Base-by-base conservation (phyloP, 1,140 invertebrate genomes). In the Ostrea denselamellosa region DNA sequence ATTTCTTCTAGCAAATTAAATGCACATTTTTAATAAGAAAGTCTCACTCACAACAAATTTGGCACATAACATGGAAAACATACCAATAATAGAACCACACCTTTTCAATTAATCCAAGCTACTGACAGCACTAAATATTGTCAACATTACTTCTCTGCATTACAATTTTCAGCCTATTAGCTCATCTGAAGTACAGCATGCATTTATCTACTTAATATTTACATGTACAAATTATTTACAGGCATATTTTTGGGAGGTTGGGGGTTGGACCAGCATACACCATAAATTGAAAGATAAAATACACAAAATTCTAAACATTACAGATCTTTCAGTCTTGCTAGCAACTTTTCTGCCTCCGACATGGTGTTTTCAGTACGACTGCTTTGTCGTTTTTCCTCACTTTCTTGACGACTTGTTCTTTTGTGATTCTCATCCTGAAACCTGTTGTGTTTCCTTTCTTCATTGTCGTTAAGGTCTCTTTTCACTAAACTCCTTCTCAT, bases 261-360 rank as follows among this genome's bases (percentile, higher is more conserved):
- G 17, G 17, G 17, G 14, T 8, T 12, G 17, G n/a, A 62, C 7
- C 56, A 62, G 56, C 56, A 62, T 19, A 19, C 56, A 62, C 14
- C n/a, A 62, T 62, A 62, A 17, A 62, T 62, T 19, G 56, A 19
- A 19, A 62, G 17, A 62, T 62, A 19, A 17, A 7, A 62, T 62
- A 62, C 5, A 19, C 12, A 62, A 62, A 62, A n/a, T n/a, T n/a
- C 5, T 0, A 71, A 7, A n/a, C 82, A 14, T 86, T 86, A 92
- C 68, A 92, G 89, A 84, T 89, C 91, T 90, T 91, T 92, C 44
- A 92, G 68, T 54, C 92, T 62, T 28, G 90, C 90, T 44, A 92
- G 86, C 56, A 92, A 83, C 77, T 92, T 90, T 83, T 91, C 92
- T 17, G 92, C 92, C 51, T 92, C 92, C 8, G 88, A 86, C 81